Evolutionary conservation across 2,113 vertebrate genomes (phyloP).

Genomic region (Heterochromis multidens): DNA sequence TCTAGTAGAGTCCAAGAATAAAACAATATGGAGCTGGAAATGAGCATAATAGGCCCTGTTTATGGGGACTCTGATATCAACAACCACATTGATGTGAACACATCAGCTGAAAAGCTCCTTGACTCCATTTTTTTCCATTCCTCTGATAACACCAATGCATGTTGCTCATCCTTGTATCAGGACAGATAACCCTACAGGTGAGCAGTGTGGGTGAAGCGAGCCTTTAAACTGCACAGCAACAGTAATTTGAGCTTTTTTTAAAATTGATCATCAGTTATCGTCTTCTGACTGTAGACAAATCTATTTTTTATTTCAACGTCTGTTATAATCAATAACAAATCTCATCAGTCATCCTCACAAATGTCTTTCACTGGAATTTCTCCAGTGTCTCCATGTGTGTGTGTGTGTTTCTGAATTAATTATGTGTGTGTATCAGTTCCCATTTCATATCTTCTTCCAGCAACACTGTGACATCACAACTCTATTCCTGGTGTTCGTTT

Average conservation of each 20-base stretch:
- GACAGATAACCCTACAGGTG: background rate
- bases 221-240: background rate
- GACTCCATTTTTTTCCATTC: background rate
- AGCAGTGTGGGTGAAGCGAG: background rate
- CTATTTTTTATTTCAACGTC: background rate
- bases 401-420: background rate
- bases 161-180: background rate
- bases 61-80: background rate
- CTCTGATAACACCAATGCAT: background rate
- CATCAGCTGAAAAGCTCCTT: background rate
- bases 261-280: background rate
- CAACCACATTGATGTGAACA: background rate
- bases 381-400: background rate
- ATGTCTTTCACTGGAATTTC: background rate
- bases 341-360: background rate
- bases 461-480: slow-evolving; percentile 74
- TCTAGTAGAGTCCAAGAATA: background rate
- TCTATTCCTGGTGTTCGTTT: slow-evolving; percentile 75
- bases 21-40: background rate
- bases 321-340: background rate
- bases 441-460: slow-evolving; percentile 68
- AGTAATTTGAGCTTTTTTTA: background rate
- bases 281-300: background rate
- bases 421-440: slow-evolving; percentile 11
- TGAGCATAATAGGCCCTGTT: background rate